Percentiles rank a stretch among this genome's conserved stretches.
phyloP scores from a whole-genome alignment of 2,113 vertebrate species.

The Rhinichthys klamathensis region DNA sequence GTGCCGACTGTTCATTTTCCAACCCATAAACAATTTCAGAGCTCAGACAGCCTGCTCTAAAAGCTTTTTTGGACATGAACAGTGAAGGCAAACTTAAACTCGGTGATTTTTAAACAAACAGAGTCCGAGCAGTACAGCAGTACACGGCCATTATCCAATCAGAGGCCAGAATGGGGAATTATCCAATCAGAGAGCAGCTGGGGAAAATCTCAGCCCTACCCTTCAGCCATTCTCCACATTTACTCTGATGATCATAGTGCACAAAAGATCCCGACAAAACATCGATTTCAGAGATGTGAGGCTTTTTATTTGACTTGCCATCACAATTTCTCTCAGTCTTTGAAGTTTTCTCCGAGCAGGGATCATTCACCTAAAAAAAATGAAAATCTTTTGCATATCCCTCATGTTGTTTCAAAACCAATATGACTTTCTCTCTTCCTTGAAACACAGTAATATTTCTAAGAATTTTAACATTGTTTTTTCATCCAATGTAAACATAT shows the following conservation, averaged over 20 bases:
- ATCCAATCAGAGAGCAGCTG: slow-evolving; percentile 14
- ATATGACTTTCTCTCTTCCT: not conserved
- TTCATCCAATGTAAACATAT: not conserved
- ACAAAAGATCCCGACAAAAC: slow-evolving; percentile 24
- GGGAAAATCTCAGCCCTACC: not conserved
- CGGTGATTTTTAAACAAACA: slow-evolving; percentile 39
- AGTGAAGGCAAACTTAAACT: slow-evolving; percentile 13
- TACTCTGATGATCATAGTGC: slow-evolving; percentile 23
- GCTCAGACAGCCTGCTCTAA: slow-evolving; percentile 19
- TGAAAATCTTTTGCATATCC: not conserved
- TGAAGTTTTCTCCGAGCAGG: not conserved
- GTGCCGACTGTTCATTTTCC: slow-evolving; percentile 30
- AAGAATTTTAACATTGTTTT: not conserved
- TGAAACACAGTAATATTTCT: not conserved
- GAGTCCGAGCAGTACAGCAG: not conserved
- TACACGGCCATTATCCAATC: slow-evolving; percentile 9
- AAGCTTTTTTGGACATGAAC: slow-evolving; percentile 46
- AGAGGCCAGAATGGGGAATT: not conserved
- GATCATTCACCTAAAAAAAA: not conserved
- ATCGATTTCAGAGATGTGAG: not conserved
- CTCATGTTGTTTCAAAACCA: not conserved
- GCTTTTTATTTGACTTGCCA: not conserved
- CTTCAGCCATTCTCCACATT: not conserved
- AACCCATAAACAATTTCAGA: slow-evolving; percentile 32
- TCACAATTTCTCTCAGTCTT: not conserved